Base-by-base conservation (phyloP, 2,797 vertebrate species). In the Brachyrhaphis roseni region DNA sequence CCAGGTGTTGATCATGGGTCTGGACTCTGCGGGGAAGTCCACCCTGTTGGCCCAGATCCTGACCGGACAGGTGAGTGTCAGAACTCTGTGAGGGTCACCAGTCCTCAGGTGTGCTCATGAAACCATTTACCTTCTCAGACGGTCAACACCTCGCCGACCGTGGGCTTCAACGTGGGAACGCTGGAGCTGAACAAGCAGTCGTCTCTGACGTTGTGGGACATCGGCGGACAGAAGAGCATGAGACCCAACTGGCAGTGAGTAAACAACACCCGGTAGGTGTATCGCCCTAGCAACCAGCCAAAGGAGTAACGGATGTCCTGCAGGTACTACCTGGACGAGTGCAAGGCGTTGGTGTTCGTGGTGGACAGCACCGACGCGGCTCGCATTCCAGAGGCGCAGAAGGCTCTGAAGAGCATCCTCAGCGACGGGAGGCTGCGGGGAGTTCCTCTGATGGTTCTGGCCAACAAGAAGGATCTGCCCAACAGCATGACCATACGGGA, bases 91-190 rank as follows among this genome's bases (percentile, higher is more conserved):
- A 70, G 39, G 16, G 15, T 64, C 34, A 36, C 7, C 2, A 8
- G 34, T 0, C 36, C 10, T 49, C 46, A 53, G 47, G 20, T 1
- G 12, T 45, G 15, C 39, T 55, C 8, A 49, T 57, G 53, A 74
- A 36, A 64, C 2, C 95, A 36, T 96, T 73, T 94, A 91, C 77
- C 84, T 72, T 0, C 93, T 15, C 78, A 88, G 86, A 79, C 90
- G 36, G 93, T 97, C 93, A 91, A 96, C 28, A 98, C 97, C 0
- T 95, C 95, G 0, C 97, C 97, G 0, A 98, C 97, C 0, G 83
- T 98, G 0, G 97, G 98, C 26, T 99, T 99, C 88, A 99, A 98
- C 0, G 97, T 98, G 62, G 96, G 96, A 28, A 93, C 92, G 0
- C 82, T 98, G n/a, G 78, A 95, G 16, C 88, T 95, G 0, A 93